These are phyloP conservation scores for Kryphioiulus occultus DNA, from an alignment of 2,888 invertebrate species.

Conservation along the genomic window DNA sequence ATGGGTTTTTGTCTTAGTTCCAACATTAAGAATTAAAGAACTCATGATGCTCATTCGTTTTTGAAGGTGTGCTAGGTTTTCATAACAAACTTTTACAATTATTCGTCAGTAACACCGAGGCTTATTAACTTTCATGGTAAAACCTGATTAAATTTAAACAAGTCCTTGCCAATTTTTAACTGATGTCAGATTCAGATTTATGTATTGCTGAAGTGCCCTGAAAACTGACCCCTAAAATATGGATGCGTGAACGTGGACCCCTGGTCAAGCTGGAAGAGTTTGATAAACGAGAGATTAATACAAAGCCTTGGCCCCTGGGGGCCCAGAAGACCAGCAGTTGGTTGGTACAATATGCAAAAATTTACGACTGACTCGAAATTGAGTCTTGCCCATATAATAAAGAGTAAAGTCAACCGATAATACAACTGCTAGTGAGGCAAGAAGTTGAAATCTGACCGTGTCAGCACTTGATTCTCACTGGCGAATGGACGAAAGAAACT, in stretches of 20 bases:
- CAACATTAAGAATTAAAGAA: background rate
- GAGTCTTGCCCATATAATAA: slow-evolving; percentile 36
- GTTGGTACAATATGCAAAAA: background rate
- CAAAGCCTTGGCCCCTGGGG: background rate
- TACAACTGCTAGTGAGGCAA: slow-evolving; percentile 32
- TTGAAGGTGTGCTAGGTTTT: background rate
- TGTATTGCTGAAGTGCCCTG: too few species aligned
- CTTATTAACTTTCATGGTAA: too few species aligned
- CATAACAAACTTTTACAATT: too few species aligned
- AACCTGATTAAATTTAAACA: too few species aligned
- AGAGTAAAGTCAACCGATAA: slow-evolving; percentile 27
- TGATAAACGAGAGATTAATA: slow-evolving; percentile 3
- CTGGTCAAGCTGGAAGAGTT: background rate
- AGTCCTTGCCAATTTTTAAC: too few species aligned
- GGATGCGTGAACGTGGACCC: too few species aligned
- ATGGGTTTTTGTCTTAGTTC: background rate
- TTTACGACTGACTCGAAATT: slow-evolving; percentile 17
- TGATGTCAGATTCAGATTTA: too few species aligned
- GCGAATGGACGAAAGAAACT: background rate
- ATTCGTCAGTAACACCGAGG: too few species aligned
- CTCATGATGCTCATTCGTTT: background rate
- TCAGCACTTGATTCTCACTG: background rate
- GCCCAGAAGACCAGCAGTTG: background rate
- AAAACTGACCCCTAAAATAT: too few species aligned
- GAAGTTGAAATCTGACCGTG: background rate